Conservation (phyloP, 2,797 vertebrate genomes). For the Eidolon dupreanum region DNA sequence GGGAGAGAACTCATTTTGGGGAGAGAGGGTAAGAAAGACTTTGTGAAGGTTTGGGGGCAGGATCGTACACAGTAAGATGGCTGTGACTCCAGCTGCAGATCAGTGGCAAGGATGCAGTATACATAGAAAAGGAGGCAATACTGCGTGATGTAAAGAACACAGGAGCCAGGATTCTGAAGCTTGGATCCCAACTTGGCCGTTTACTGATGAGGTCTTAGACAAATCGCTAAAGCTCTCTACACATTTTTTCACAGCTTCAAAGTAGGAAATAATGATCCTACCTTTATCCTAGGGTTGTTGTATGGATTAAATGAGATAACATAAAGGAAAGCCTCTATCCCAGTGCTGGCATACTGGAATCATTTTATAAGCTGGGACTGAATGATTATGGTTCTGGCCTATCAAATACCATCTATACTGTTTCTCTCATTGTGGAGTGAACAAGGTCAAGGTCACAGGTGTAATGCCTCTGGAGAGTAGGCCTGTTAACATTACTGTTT, state of each 20-base stretch:
- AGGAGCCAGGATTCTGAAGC: background rate
- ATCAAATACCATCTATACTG: background rate
- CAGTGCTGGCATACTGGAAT: background rate
- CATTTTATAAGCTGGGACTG: background rate
- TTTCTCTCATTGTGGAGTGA: conserved; percentile 20
- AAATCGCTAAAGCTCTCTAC: background rate
- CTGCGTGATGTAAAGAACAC: fast-evolving
- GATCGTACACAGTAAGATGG: no score
- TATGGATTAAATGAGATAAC: background rate
- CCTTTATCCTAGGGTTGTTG: background rate
- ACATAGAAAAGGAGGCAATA: background rate
- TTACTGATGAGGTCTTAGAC: background rate
- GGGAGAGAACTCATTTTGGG: background rate
- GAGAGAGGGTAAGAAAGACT: background rate
- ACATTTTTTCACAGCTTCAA: conserved; percentile 26
- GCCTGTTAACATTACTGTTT: background rate
- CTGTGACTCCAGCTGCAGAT: background rate
- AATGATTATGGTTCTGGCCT: background rate
- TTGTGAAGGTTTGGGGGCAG: background rate
- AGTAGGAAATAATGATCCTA: background rate
- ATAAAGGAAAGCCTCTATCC: background rate
- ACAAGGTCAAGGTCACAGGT: background rate
- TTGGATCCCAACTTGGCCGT: background rate
- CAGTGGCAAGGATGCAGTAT: fast-evolving
- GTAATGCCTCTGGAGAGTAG: background rate